Percentiles rank a stretch among this genome's conserved stretches.
Conservation (phyloP, 2,797 vertebrate genomes). For the Adelosebastes latens region DNA sequence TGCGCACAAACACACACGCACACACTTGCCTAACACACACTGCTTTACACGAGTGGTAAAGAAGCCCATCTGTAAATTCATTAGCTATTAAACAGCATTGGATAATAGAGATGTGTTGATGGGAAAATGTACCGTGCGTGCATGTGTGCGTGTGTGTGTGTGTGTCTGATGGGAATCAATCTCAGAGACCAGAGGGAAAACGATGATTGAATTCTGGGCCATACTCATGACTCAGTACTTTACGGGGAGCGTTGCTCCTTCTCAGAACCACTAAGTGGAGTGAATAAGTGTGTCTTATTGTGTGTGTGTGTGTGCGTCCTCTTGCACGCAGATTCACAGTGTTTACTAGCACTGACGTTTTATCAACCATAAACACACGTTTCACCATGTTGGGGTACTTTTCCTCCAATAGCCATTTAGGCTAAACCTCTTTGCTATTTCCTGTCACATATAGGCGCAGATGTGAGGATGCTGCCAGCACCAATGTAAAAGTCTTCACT, state of each 20-base stretch:
- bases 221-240: slow-evolving; percentile 73
- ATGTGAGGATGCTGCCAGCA: slow-evolving; percentile 21
- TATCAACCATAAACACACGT: slow-evolving; percentile 34
- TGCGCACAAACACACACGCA: neutral
- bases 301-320: neutral
- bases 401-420: slow-evolving; percentile 46
- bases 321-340: neutral
- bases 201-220: slow-evolving; percentile 58
- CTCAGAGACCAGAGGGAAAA: slow-evolving; percentile 46
- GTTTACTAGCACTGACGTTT: slow-evolving; percentile 34
- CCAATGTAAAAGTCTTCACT: slow-evolving; percentile 33
- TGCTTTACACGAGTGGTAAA: slow-evolving; percentile 51
- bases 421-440: slow-evolving; percentile 29
- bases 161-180: slow-evolving; percentile 48
- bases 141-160: slow-evolving; percentile 16
- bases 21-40: neutral
- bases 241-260: slow-evolving; percentile 45
- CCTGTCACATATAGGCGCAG: slow-evolving; percentile 32
- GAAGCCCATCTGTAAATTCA: slow-evolving; percentile 47
- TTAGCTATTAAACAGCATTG: slow-evolving; percentile 38
- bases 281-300: slow-evolving; percentile 35
- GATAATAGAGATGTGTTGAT: slow-evolving; percentile 40
- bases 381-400: slow-evolving; percentile 6
- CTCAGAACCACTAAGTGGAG: slow-evolving; percentile 64
- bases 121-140: slow-evolving; percentile 18